These are phyloP conservation scores for Lycia hirtaria DNA, from an alignment of 2,888 invertebrate genomes.

Conservation along the genomic window DNA sequence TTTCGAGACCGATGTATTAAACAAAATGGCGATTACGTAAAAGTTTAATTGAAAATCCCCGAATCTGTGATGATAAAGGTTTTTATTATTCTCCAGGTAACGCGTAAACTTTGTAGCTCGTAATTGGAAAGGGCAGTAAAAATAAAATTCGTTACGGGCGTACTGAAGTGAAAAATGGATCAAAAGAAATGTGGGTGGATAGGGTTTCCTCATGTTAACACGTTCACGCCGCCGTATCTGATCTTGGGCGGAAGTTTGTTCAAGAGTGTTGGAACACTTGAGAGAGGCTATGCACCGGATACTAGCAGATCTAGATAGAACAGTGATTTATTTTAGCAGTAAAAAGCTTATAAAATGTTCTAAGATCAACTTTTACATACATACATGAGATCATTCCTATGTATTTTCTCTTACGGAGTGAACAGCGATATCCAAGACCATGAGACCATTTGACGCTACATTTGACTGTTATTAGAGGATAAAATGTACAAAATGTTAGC, in stretches of 20 bases:
- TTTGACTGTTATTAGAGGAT: too few relatives aligned
- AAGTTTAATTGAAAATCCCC: slow-evolving; percentile 69
- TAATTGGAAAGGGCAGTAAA: slow-evolving; percentile 57
- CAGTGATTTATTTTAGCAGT: slow-evolving; percentile 6
- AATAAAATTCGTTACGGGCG: slow-evolving; percentile 46
- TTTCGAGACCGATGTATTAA: slow-evolving; percentile 56
- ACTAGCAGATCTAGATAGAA: slow-evolving; percentile 1
- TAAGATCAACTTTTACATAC: too few relatives aligned
- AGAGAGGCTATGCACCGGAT: slow-evolving; percentile 37
- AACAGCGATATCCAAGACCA: too few relatives aligned
- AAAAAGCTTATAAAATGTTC: neutral
- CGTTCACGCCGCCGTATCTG: slow-evolving; percentile 33
- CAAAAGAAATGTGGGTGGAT: slow-evolving; percentile 1
- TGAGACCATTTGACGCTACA: too few relatives aligned
- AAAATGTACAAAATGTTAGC: too few relatives aligned
- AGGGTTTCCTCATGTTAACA: slow-evolving; percentile 23
- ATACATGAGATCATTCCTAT: too few relatives aligned
- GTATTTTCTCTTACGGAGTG: too few relatives aligned
- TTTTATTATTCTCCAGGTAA: slow-evolving; percentile 63
- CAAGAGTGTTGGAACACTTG: slow-evolving; percentile 33
- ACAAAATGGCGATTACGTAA: slow-evolving; percentile 63
- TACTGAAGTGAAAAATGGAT: slow-evolving; percentile 28
- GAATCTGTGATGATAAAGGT: slow-evolving; percentile 64
- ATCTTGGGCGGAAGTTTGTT: slow-evolving; percentile 43
- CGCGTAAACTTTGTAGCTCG: slow-evolving; percentile 56